Evolutionary conservation across 2,797 vertebrate genomes (phyloP), one percentile per base, ranked within the genome.

Genomic region (Pristis pectinata): DNA sequence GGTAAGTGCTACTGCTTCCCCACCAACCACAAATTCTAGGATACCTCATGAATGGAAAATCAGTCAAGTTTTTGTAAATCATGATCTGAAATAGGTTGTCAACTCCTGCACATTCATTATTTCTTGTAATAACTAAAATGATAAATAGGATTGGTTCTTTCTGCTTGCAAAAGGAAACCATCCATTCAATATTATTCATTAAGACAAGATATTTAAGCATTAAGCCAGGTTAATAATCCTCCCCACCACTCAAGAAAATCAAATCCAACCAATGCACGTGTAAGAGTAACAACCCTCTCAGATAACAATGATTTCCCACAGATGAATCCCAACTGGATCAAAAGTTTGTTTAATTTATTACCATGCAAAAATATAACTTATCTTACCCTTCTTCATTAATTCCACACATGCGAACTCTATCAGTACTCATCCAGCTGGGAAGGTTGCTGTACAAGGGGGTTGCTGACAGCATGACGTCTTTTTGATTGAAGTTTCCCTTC

Each of bases 381-480:
- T 94, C 94, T 97, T 97, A 97, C 97, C 97, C 97, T 96, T 98
- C 97, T 95, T 98, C 97, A 95, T 97, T 98, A 97, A 98, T 97
- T 95, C 97, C 97, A 97, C 97, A 98, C 97, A 98, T 97, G 96
- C 97, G 97, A 96, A 98, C 97, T 96, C 98, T 97, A 95, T 98
- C 98, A 96, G 97, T 98, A 97, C 96, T 97, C 97, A 98, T 97
- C 97, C 97, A 98, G 97, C 97, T 98, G 96, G 98, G 97, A 96
- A 98, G 97, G 27, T 98, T 98, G 96, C 97, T 97, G 97, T 98
- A 98, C 96, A 98, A 96, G 96, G 97, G 98, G 95, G 97, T 98
- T 96, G 97, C 97, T 96, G 97, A 98, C 96, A 98, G 97, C 97
- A 98, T 98, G 97, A 97, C 97, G 96, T 96, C 97, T 96, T 96